Percentiles rank a stretch among this genome's conserved stretches.
phyloP scores from a whole-genome alignment of 2,888 invertebrate species.

The Cryptops parisi region DNA sequence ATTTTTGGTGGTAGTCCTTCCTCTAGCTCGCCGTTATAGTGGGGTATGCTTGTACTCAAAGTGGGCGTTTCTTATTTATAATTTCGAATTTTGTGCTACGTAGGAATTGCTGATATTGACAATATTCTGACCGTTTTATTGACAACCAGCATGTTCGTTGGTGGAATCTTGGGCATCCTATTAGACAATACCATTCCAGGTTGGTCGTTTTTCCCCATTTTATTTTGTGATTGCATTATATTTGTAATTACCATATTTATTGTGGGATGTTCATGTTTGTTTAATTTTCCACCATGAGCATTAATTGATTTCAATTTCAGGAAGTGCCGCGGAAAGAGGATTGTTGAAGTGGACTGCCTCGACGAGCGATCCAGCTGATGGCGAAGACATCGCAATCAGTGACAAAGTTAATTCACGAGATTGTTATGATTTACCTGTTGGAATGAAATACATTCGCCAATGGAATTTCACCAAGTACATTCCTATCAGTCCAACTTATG shows the following conservation, averaged over 20 bases:
- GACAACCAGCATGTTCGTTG: conserved; percentile 61
- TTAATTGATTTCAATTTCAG: background rate
- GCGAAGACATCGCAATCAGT: background rate
- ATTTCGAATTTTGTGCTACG: background rate
- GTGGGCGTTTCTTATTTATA: too few species aligned
- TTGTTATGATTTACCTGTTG: background rate
- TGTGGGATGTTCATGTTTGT: too few species aligned
- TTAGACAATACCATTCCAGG: conserved; percentile 62
- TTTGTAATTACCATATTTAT: too few species aligned
- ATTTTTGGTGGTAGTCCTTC: background rate
- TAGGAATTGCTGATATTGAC: conserved; percentile 32
- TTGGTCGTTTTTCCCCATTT: too few species aligned
- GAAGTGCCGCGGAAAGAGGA: background rate
- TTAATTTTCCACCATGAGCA: too few species aligned
- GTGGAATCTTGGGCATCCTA: conserved; percentile 53
- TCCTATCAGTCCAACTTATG: background rate
- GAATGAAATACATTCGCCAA: background rate
- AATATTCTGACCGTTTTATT: conserved; percentile 55
- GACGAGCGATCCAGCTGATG: background rate
- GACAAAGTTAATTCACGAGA: too few species aligned
- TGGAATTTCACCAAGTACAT: background rate
- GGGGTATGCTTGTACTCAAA: too few species aligned
- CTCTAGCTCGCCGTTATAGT: background rate
- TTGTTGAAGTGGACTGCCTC: background rate
- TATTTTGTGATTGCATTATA: too few species aligned